Conservation (phyloP, 1,140 invertebrate genomes). For the Hyles euphorbiae region DNA sequence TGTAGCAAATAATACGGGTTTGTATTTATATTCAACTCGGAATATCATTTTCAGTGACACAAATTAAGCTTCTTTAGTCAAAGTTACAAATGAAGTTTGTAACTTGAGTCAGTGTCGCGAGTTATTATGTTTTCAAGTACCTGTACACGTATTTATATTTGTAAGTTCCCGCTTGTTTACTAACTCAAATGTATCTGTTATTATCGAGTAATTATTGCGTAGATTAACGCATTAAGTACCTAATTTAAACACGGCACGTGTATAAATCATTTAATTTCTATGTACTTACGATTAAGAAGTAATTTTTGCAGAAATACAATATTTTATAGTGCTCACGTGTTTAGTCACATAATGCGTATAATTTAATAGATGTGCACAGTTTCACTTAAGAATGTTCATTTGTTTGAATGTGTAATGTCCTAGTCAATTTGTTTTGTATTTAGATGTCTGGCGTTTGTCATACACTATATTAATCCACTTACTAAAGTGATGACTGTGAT, state of each 20-base stretch:
- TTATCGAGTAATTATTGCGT: background rate
- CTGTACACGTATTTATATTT: background rate
- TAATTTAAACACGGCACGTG: conserved; percentile 1
- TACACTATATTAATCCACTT: conserved; percentile 47
- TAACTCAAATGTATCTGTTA: background rate
- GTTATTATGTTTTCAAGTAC: no score
- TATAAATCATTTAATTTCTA: no score
- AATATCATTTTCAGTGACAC: conserved; percentile 1
- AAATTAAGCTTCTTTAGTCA: conserved; percentile 3
- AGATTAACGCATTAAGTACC: conserved; percentile 1
- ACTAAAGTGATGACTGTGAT: conserved; percentile 73
- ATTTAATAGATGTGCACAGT: conserved; percentile 5
- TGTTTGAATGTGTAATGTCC: conserved; percentile 3
- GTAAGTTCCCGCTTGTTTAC: conserved; percentile 1
- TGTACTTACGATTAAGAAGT: no score
- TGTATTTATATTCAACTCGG: no score
- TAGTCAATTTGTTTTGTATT: conserved; percentile 20
- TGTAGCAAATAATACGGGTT: no score
- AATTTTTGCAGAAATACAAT: conserved; percentile 1
- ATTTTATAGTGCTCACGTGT: background rate
- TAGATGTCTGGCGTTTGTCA: conserved; percentile 9
- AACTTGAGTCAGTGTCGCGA: background rate
- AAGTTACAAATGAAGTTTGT: conserved; percentile 2
- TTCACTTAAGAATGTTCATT: conserved; percentile 2
- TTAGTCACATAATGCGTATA: background rate